A percentile compares a stretch with the other conserved stretches of the same genome.
Conservation (phyloP, 1,140 invertebrate genomes). For the Magallana angulata region DNA sequence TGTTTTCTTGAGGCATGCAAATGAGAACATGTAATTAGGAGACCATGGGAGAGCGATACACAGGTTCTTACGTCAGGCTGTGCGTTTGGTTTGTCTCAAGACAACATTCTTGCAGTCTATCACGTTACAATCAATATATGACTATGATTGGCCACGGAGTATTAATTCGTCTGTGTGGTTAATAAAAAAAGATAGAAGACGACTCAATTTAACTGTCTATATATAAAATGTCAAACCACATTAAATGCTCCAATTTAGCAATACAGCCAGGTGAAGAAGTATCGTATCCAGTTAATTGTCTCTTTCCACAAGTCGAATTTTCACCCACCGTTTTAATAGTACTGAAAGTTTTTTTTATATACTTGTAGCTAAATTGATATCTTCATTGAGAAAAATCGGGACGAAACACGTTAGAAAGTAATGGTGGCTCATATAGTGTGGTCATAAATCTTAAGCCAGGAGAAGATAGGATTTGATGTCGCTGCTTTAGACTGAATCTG, state of each 20-base stretch:
- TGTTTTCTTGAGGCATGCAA: slow-evolving; percentile 22
- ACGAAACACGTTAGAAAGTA: neutral
- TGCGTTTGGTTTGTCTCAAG: neutral
- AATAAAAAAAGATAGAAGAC: neutral
- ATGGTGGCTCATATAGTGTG: neutral
- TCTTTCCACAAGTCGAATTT: too few species aligned
- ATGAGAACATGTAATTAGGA: slow-evolving; percentile 20
- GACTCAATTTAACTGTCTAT: neutral
- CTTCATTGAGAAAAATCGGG: slow-evolving; percentile 6
- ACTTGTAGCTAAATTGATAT: neutral
- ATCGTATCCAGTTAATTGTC: neutral
- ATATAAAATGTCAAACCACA: slow-evolving; percentile 7
- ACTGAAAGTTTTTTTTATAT: neutral
- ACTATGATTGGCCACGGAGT: neutral
- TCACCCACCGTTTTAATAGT: neutral
- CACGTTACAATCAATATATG: neutral
- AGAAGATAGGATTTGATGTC: slow-evolving; percentile 15
- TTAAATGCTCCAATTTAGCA: neutral
- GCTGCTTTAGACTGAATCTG: neutral
- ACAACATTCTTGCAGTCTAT: neutral
- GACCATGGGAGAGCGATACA: neutral
- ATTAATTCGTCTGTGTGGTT: too few species aligned
- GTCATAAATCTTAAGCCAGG: neutral
- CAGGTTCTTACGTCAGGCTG: neutral
- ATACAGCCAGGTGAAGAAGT: neutral